Conservation (phyloP, 2,113 vertebrate genomes). For the Oreotrochilus melanogaster region DNA sequence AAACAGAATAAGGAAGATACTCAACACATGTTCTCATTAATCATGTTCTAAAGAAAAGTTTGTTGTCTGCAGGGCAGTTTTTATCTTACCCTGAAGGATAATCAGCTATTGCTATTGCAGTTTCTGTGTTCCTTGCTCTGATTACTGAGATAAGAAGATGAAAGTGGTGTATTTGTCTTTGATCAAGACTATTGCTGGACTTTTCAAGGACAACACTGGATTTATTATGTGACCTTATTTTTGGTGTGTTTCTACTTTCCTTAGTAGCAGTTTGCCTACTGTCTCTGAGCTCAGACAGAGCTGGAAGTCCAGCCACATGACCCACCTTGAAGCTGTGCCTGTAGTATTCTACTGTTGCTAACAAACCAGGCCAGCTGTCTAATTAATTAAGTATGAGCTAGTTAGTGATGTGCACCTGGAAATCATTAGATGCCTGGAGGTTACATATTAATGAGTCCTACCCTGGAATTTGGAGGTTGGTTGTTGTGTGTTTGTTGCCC, state of each 20-base stretch:
- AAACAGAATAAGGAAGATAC: background rate
- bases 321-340: background rate
- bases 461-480: background rate
- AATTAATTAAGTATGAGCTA: conserved; percentile 57
- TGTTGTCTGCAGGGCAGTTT: background rate
- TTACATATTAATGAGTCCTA: conserved; percentile 19
- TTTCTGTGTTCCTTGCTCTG: background rate
- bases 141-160: background rate
- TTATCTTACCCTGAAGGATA: background rate
- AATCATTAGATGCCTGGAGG: conserved; percentile 18
- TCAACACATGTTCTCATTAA: background rate
- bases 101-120: background rate
- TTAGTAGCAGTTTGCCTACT: background rate
- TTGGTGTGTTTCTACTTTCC: background rate
- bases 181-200: background rate
- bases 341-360: background rate
- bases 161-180: background rate
- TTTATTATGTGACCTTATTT: background rate
- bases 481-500: background rate
- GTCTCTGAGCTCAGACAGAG: background rate
- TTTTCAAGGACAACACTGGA: background rate
- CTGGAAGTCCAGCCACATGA: background rate
- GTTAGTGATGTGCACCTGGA: conserved; percentile 49
- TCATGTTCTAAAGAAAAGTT: background rate
- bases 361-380: conserved; percentile 29